Base-by-base conservation (phyloP, 2,888 invertebrate species). In the Clistopyga incitator region DNA sequence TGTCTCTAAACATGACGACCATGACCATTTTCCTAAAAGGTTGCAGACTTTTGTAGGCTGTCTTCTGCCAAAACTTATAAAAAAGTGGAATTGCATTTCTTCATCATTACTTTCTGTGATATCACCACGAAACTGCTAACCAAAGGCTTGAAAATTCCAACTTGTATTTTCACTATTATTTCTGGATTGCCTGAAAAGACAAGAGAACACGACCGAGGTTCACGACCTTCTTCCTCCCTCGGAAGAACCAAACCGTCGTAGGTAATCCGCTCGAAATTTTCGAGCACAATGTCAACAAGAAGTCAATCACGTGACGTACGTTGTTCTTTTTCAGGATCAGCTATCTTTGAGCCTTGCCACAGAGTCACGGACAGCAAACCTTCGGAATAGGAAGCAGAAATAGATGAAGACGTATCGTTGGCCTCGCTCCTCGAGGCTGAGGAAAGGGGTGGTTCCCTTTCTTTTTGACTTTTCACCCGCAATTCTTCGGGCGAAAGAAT, bases 91-190 rank as follows among this genome's bases (percentile, higher is more conserved):
- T 29, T 29, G n/a, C n/a, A n/a, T n/a, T n/a, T n/a, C n/a, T n/a
- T n/a, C n/a, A n/a, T n/a, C n/a, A n/a, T n/a, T n/a, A n/a, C n/a
- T n/a, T n/a, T n/a, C n/a, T n/a, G n/a, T n/a, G n/a, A n/a, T n/a
- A n/a, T n/a, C n/a, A n/a, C n/a, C n/a, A 13, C 56, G 13, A 25
- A 3, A 59, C 20, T 10, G 10, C 4, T 10, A n/a, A n/a, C 18
- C 11, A 3, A 38, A 38, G 42, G 13, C 34, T 34, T 65, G 64
- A 65, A 65, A 78, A 68, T 81, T 68, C 67, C 71, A 84, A 86
- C 87, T 88, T 87, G 84, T 87, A 86, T 88, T 84, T 88, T 88
- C 50, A 38, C 47, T 15, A 56, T 23, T 79, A 79, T 79, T 79
- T 71, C 61, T 18, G 64, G 38, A 15, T 54, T 52, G 10, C 6